phyloP scores from a whole-genome alignment of 2,797 vertebrate species.

The Bradypodion ventrale region DNA sequence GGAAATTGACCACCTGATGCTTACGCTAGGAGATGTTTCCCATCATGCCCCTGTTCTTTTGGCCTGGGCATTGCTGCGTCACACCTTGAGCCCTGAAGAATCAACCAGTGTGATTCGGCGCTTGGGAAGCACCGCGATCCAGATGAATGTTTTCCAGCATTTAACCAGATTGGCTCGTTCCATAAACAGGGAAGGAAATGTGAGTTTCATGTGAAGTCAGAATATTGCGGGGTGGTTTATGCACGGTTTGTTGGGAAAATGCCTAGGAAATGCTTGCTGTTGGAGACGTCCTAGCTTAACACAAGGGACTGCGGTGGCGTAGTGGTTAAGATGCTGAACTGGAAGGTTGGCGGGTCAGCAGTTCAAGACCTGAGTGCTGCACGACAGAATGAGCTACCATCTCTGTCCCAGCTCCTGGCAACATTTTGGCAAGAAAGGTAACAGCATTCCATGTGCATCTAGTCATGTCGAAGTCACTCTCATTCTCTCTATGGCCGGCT shows the following conservation, averaged over 20 bases:
- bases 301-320: too few relatives aligned
- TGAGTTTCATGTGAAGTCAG: conserved; percentile 68
- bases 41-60: conserved; percentile 92
- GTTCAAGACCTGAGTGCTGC: too few relatives aligned
- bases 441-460: too few relatives aligned
- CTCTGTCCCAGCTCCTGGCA: too few relatives aligned
- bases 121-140: conserved; percentile 89
- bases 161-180: conserved; percentile 88
- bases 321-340: too few relatives aligned
- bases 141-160: conserved; percentile 92
- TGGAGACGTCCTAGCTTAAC: too few relatives aligned
- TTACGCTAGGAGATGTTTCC: conserved; percentile 90
- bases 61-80: conserved; percentile 94
- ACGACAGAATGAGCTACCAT: too few relatives aligned
- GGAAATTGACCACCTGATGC: conserved; percentile 92
- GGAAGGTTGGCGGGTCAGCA: too few relatives aligned
- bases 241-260: neutral
- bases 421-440: too few relatives aligned
- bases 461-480: too few relatives aligned
- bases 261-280: too few relatives aligned
- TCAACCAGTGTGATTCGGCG: conserved; percentile 81
- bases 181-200: conserved; percentile 88
- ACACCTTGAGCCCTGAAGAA: conserved; percentile 89
- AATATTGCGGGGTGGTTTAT: neutral
- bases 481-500: too few relatives aligned